Base-by-base conservation (phyloP, 2,113 vertebrate genomes). In the Serilophus lunatus region DNA sequence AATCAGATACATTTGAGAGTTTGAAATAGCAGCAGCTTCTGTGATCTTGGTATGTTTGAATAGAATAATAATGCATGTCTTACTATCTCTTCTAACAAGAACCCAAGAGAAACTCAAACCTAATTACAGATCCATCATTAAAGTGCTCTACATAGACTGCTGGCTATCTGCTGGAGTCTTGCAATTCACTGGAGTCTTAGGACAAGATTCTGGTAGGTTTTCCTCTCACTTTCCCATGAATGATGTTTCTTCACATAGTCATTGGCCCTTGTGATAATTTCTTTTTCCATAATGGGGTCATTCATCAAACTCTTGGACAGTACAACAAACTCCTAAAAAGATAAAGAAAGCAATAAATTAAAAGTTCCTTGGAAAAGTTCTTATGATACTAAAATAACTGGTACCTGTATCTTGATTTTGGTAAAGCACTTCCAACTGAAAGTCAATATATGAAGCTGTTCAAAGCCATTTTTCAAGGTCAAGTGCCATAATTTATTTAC, bases 241-340 rank as follows among this genome's bases (percentile, higher is more conserved):
- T 99, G 99, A 51, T 95, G 93, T 22, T 97, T 89, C 23, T 90
- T 92, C 90, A 99, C 97, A 0, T 99, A 99, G 3, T 90, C 95
- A 93, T 98, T 98, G 18, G 98, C 99, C 10, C 96, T 98, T 61
- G 63, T 87, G 81, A 97, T 97, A 25, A 99, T 79, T 68, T 92
- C 96, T 64, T 95, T 97, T 80, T 97, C 96, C 84, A 99, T 95
- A 15, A 75, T 50, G 1, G 91, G 95, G 44, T 99, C 98, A 2
- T 93, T 92, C 78, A 99, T 90, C 95, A 99, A 97, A 70, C 96
- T 98, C 97, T 98, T 97, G 68, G 99, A 98, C 88, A 99, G 96
- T 64, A 85, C 93, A 66, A 99, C 96, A 95, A 99, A 99, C 90
- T 99, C 99, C 99, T 99, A 94, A 57, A 77, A 36, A 80, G 64